These are phyloP conservation scores for Chlamydotis undulata DNA, from an alignment of 2,113 vertebrate genomes.

Conservation along the genomic window DNA sequence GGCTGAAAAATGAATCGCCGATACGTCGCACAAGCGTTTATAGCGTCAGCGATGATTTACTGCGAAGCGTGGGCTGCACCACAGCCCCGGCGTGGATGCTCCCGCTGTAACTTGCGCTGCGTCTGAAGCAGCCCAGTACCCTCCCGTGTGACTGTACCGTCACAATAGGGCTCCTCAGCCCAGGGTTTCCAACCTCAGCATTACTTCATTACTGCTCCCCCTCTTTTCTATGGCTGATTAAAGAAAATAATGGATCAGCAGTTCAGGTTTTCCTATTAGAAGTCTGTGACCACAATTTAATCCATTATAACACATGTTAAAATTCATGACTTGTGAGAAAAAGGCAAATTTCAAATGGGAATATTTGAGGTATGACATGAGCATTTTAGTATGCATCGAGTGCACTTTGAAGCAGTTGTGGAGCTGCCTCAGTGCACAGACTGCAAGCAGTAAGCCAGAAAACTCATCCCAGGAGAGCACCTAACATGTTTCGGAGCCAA, in stretches of 20 bases:
- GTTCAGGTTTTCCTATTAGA: not conserved
- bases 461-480: rapidly evolving
- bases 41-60: not conserved
- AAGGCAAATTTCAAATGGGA: not conserved
- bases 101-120: rapidly evolving
- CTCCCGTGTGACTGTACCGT: rapidly evolving
- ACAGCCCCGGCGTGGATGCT: rapidly evolving
- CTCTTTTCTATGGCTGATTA: not conserved
- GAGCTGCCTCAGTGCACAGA: not conserved
- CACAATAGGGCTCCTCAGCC: not conserved
- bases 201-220: not conserved
- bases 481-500: rapidly evolving
- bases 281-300: not conserved
- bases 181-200: not conserved
- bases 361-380: not conserved
- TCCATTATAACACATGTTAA: rapidly evolving
- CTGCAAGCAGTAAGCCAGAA: not conserved
- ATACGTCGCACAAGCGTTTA: rapidly evolving
- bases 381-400: not conserved
- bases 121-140: rapidly evolving
- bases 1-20: not conserved
- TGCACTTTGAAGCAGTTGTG: not conserved
- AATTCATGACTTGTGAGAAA: not conserved
- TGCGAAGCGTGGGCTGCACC: not conserved
- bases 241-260: not conserved